Conservation (phyloP, 2,113 vertebrate species). For the Serinus canaria region DNA sequence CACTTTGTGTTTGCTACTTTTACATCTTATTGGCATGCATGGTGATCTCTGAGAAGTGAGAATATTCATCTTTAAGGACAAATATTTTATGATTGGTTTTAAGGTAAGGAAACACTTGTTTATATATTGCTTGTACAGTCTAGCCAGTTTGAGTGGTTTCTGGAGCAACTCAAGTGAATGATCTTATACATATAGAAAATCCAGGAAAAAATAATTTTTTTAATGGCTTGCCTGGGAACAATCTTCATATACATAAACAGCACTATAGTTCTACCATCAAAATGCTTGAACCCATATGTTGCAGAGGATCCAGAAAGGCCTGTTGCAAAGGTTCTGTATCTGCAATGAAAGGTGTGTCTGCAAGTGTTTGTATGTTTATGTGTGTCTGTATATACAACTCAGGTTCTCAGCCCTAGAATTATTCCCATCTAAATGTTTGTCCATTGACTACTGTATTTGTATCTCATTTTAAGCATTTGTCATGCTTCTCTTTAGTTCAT, state of each 20-base stretch:
- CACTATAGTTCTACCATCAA: background rate
- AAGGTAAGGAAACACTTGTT: background rate
- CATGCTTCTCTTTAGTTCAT: background rate
- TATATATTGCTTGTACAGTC: background rate
- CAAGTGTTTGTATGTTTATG: background rate
- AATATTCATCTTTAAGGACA: background rate
- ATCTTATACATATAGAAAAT: background rate
- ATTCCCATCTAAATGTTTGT: background rate
- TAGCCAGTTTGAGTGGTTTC: background rate
- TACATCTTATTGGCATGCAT: background rate
- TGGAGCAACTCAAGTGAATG: background rate
- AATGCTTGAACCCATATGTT: background rate
- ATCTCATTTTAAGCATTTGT: background rate
- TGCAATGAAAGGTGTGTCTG: background rate
- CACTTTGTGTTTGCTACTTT: background rate
- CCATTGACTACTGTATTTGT: background rate
- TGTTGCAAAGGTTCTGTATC: background rate
- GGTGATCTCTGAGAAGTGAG: background rate
- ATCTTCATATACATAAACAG: background rate
- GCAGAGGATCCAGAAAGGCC: background rate
- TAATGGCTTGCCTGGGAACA: background rate
- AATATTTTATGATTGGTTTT: background rate
- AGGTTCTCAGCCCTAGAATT: background rate
- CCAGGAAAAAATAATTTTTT: background rate
- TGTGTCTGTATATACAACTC: background rate